phyloP scores from a whole-genome alignment of 2,797 vertebrate genomes.

The Gallinago solitaria region DNA sequence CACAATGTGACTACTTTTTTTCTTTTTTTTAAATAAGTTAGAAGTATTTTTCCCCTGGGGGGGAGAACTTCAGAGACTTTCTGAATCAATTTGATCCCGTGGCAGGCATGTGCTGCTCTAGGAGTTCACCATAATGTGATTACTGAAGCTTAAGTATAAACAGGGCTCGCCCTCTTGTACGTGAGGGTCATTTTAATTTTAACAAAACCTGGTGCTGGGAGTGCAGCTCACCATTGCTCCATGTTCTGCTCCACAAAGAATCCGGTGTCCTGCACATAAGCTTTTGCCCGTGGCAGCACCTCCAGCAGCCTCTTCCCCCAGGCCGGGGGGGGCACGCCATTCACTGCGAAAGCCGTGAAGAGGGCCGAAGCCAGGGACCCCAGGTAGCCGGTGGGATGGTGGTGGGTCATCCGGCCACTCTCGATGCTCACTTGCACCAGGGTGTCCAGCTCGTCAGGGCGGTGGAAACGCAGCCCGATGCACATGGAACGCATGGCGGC shows the following conservation, averaged over 20 bases:
- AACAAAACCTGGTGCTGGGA: fast-evolving
- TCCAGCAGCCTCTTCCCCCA: constrained; percentile 81
- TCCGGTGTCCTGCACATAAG: constrained; percentile 64
- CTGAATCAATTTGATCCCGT: neutral
- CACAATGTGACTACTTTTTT: too few relatives aligned
- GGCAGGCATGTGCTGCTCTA: neutral
- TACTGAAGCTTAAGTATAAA: neutral
- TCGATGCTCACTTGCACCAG: constrained; percentile 81
- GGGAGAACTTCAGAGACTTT: neutral
- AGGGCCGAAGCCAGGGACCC: constrained; percentile 80
- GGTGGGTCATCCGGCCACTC: constrained; percentile 86
- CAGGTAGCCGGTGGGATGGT: constrained; percentile 85
- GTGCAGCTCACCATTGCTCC: constrained; percentile 74
- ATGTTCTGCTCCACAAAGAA: constrained; percentile 79
- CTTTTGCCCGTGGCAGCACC: constrained; percentile 71
- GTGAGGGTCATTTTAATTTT: neutral
- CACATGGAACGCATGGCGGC: constrained; percentile 86
- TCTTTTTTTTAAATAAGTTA: neutral
- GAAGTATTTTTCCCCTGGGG: neutral
- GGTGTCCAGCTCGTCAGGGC: constrained; percentile 54
- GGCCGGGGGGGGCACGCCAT: constrained; percentile 45
- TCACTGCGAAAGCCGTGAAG: constrained; percentile 79
- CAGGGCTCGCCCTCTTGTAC: fast-evolving
- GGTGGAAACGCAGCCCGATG: constrained; percentile 81
- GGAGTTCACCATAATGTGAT: neutral